Evolutionary conservation across 2,113 vertebrate species (phyloP).

Genomic region (Hemibagrus wyckioides): DNA sequence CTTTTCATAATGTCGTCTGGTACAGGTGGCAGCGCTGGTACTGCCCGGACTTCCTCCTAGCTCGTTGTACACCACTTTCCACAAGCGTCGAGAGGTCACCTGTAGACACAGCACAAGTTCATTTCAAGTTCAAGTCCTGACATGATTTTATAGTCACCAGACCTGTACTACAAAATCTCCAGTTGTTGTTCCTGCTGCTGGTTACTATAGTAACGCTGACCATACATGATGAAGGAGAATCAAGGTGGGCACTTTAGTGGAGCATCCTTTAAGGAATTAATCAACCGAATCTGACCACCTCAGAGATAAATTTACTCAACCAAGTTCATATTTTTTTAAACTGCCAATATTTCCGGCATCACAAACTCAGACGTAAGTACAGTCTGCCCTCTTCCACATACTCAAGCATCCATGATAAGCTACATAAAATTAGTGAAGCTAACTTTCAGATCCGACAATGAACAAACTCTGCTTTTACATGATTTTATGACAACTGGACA

Average conservation of each 20-base stretch:
- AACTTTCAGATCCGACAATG: no score
- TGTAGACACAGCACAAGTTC: constrained; percentile 44
- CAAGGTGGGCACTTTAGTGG: no score
- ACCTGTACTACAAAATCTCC: no score
- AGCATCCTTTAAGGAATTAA: no score
- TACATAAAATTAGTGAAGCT: no score
- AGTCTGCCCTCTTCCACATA: no score
- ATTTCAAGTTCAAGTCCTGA: neutral
- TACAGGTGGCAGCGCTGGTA: constrained; percentile 82
- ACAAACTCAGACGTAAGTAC: neutral
- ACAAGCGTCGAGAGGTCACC: constrained; percentile 75
- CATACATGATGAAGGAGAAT: no score
- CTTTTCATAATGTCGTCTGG: constrained; percentile 81
- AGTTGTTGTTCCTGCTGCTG: no score
- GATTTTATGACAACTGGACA: neutral
- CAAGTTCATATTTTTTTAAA: neutral
- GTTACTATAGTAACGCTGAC: no score
- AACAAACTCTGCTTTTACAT: neutral
- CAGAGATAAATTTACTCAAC: neutral
- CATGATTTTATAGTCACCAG: neutral
- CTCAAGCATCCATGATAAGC: no score
- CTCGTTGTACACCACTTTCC: constrained; percentile 81
- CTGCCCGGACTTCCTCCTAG: constrained; percentile 79
- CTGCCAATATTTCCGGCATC: neutral
- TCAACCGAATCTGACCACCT: no score